Evolutionary conservation across 2,113 vertebrate species (phyloP).

Genomic region (Gymnobelideus leadbeateri): DNA sequence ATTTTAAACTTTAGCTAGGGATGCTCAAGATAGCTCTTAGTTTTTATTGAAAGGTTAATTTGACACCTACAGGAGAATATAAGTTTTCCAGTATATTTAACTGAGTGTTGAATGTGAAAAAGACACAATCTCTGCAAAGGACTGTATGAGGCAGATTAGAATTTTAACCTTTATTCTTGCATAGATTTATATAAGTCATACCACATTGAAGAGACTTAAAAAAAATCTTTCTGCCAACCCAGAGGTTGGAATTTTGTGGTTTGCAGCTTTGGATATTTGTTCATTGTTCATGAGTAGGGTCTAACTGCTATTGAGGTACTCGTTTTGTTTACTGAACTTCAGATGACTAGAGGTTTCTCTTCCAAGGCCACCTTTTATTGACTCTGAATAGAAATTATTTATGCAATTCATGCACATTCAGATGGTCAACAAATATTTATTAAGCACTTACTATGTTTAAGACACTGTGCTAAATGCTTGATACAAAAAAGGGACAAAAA

Average conservation of each 20-base stretch:
- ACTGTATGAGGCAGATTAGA: conserved; percentile 43
- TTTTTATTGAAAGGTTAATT: conserved; percentile 85
- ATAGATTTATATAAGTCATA: neutral
- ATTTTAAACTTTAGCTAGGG: conserved; percentile 83
- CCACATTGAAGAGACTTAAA: neutral
- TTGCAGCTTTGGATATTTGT: accelerated
- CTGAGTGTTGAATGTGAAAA: conserved; percentile 75
- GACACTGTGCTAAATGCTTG: neutral
- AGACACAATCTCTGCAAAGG: conserved; percentile 47
- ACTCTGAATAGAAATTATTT: neutral
- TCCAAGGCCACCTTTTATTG: neutral
- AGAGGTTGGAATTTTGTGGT: neutral
- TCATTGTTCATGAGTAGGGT: neutral
- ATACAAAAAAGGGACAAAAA: neutral
- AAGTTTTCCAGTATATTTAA: conserved; percentile 75
- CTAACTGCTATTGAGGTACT: conserved; percentile 1
- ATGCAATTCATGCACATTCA: neutral
- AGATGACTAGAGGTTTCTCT: neutral
- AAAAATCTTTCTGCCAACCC: neutral
- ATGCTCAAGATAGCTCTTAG: conserved; percentile 78
- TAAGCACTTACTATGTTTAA: neutral
- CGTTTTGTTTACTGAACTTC: conserved; percentile 21
- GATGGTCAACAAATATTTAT: neutral
- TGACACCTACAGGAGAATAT: conserved; percentile 78
- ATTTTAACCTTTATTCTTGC: conserved; percentile 56